A percentile compares a stretch with the other conserved stretches of the same genome.
Evolutionary conservation across 2,888 invertebrate species (phyloP).

Genomic region (Athalia circularis): DNA sequence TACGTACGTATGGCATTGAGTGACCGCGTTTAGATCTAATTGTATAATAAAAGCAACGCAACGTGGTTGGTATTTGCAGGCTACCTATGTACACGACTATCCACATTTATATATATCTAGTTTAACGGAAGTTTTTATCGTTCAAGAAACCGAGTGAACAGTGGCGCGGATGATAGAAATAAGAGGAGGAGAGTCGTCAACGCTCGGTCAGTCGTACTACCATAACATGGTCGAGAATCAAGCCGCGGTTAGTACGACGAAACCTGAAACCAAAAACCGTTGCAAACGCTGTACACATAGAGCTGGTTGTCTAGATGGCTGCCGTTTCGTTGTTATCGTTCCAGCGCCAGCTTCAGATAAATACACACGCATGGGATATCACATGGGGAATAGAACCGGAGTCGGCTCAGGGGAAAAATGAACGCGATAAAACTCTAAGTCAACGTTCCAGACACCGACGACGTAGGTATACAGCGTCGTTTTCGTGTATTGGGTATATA

Average conservation of each 20-base stretch:
- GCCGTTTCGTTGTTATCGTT: slow-evolving; percentile 15
- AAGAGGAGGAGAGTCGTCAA: not conserved
- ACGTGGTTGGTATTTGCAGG: not conserved
- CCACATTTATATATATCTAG: not conserved
- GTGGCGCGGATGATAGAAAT: not conserved
- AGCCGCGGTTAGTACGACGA: not conserved
- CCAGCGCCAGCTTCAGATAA: not conserved
- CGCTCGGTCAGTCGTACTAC: not conserved
- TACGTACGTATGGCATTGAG: not conserved
- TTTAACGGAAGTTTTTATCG: slow-evolving; percentile 17
- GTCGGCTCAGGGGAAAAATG: too few relatives aligned
- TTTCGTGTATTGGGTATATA: too few relatives aligned
- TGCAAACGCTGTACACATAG: not conserved
- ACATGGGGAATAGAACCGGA: too few relatives aligned
- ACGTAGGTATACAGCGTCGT: too few relatives aligned
- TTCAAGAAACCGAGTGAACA: slow-evolving; percentile 1
- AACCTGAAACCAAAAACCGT: slow-evolving; percentile 36
- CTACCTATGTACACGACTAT: not conserved
- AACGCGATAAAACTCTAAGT: too few relatives aligned
- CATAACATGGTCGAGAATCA: not conserved
- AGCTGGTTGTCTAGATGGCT: not conserved
- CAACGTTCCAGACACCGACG: too few relatives aligned
- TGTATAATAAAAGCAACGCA: not conserved
- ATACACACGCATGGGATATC: not conserved
- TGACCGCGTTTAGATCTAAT: not conserved